Conservation (phyloP, 2,113 vertebrate species). For the Scopus umbretta region DNA sequence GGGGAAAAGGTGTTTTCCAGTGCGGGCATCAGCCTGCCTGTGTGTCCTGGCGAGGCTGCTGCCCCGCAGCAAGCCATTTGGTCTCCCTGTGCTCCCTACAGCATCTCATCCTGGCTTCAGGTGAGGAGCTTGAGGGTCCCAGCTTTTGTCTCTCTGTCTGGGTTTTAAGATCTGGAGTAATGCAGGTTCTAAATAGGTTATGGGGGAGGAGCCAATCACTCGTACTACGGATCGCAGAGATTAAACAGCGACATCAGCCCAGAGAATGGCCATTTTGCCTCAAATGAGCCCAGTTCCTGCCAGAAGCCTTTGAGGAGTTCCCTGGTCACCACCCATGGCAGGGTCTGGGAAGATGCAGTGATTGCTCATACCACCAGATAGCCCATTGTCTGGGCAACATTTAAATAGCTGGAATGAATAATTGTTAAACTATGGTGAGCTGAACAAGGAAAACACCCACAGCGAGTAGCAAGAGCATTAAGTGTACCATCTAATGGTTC, state of each 20-base stretch:
- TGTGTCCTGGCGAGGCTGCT: background rate
- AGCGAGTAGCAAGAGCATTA: background rate
- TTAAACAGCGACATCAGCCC: accelerated
- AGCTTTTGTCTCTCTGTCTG: background rate
- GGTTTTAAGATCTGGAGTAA: background rate
- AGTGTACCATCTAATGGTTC: background rate
- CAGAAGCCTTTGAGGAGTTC: background rate
- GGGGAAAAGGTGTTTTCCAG: background rate
- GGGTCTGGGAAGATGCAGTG: background rate
- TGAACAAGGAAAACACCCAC: slow-evolving; percentile 23
- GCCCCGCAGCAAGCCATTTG: background rate
- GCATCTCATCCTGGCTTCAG: background rate
- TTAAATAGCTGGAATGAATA: background rate
- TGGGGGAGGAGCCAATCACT: background rate
- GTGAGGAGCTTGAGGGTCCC: background rate
- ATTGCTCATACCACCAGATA: background rate
- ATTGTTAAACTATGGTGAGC: slow-evolving; percentile 18
- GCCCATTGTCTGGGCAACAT: background rate
- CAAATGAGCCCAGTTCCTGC: background rate
- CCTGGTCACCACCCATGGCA: accelerated
- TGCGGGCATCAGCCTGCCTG: background rate
- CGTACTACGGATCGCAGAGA: accelerated
- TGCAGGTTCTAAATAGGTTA: background rate
- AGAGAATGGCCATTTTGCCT: background rate
- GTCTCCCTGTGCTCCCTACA: background rate